Conservation (phyloP, 2,113 vertebrate genomes). For the Corydoras sp. region DNA sequence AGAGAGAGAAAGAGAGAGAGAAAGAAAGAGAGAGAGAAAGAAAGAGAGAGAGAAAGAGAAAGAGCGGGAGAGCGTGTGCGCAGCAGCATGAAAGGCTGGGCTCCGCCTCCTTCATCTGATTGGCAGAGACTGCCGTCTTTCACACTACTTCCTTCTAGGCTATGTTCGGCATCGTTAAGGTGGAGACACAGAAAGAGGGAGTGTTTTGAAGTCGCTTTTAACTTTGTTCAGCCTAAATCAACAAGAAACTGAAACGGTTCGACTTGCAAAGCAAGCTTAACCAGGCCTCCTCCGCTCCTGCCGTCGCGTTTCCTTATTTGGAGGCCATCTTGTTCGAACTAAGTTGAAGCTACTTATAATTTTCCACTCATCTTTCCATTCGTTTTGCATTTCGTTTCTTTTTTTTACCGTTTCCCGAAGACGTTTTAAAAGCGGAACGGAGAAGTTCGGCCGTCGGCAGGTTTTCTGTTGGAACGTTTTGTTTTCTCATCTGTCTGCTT, state of each 20-base stretch:
- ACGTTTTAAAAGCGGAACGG: too few species aligned
- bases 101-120: slow-evolving; percentile 29
- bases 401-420: not conserved
- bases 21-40: too few species aligned
- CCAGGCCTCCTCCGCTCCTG: slow-evolving; percentile 49
- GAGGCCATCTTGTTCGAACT: slow-evolving; percentile 68
- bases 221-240: slow-evolving; percentile 43
- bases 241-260: slow-evolving; percentile 69
- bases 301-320: slow-evolving; percentile 63
- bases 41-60: too few species aligned
- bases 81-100: slow-evolving; percentile 29
- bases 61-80: not conserved
- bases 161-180: slow-evolving; percentile 44
- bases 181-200: slow-evolving; percentile 57
- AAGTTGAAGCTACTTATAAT: slow-evolving; percentile 41
- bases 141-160: slow-evolving; percentile 62
- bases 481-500: too few species aligned
- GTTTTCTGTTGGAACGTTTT: too few species aligned
- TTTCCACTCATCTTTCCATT: slow-evolving; percentile 25
- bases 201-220: slow-evolving; percentile 44
- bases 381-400: slow-evolving; percentile 29
- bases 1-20: too few species aligned
- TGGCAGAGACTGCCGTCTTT: slow-evolving; percentile 57
- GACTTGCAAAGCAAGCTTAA: slow-evolving; percentile 62
- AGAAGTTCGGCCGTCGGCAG: too few species aligned